Percentiles rank a stretch among this genome's conserved stretches.
These are phyloP conservation scores for Drosophila prostipennis DNA, from an alignment of 2,888 invertebrate species.

Conservation along the genomic window DNA sequence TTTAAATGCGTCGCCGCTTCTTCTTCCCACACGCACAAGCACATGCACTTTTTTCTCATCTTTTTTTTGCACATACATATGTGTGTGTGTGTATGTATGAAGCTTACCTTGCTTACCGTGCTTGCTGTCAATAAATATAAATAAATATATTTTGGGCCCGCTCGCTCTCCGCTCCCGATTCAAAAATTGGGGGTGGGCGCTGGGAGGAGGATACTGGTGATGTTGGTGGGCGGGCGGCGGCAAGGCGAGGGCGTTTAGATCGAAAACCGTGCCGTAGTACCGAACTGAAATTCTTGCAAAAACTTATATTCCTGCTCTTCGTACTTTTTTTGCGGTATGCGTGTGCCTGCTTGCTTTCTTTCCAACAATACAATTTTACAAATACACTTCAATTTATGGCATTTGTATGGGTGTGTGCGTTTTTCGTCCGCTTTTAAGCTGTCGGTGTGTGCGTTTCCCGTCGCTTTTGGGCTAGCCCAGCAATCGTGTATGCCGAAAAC, in stretches of 20 bases:
- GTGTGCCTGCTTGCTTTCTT: constrained; percentile 30
- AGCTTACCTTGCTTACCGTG: constrained; percentile 9
- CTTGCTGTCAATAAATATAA: constrained; percentile 16
- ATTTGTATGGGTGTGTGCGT: constrained; percentile 9
- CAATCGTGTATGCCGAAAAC: constrained; percentile 39
- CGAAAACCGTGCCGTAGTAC: not conserved
- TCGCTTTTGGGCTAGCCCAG: constrained; percentile 10
- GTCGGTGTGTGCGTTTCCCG: constrained; percentile 45
- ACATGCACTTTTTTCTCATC: not conserved
- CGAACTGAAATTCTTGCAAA: constrained; percentile 5
- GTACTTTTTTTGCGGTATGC: constrained; percentile 23
- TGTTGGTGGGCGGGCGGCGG: not conserved
- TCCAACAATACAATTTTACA: constrained; percentile 47
- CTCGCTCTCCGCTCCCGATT: constrained; percentile 7
- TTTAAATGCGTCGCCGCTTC: constrained; percentile 33
- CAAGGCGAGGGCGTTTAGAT: not conserved
- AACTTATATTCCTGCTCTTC: constrained; percentile 3
- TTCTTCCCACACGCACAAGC: constrained; percentile 10
- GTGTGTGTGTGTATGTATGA: not conserved
- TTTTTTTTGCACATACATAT: not conserved
- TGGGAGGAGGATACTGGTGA: not conserved
- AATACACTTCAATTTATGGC: constrained; percentile 61
- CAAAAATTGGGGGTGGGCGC: not conserved
- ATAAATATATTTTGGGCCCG: constrained; percentile 17
- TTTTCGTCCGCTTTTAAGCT: not conserved